These are phyloP conservation scores for Pollicipes pollicipes DNA, from an alignment of 1,140 invertebrate genomes.

Conservation along the genomic window DNA sequence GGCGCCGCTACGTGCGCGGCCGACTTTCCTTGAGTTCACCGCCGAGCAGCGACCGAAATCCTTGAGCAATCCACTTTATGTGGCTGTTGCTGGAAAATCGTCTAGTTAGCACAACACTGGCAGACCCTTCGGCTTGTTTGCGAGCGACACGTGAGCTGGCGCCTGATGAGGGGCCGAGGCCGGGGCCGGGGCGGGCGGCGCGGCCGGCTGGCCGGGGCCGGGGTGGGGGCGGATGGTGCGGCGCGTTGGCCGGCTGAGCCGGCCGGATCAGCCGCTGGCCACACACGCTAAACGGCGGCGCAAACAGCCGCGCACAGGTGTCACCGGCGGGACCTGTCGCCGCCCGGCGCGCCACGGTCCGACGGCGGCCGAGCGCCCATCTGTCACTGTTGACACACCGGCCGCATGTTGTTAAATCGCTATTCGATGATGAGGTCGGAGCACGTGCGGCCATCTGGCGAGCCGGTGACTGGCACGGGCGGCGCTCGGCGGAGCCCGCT, in stretches of 20 bases:
- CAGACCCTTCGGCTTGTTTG: neutral
- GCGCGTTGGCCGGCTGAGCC: no score
- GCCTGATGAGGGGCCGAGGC: neutral
- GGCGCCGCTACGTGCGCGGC: neutral
- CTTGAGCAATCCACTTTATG: neutral
- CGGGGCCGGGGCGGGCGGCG: no score
- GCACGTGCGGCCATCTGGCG: neutral
- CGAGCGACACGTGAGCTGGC: neutral
- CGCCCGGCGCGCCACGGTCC: no score
- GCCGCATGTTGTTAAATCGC: neutral
- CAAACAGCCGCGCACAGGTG: neutral
- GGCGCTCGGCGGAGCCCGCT: no score
- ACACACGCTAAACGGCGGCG: neutral
- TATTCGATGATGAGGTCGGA: neutral
- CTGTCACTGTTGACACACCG: neutral
- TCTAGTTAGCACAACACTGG: constrained; percentile 1
- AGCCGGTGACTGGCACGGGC: no score
- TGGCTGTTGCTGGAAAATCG: neutral
- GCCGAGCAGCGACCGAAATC: neutral
- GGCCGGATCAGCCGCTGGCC: neutral
- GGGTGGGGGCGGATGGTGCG: no score
- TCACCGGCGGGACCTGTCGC: neutral
- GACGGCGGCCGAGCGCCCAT: neutral
- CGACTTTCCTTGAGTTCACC: neutral
- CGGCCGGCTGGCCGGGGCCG: no score